Evolutionary conservation across 2,113 vertebrate species (phyloP), one percentile per base, ranked within the genome.

Genomic region (Mixornis gularis): DNA sequence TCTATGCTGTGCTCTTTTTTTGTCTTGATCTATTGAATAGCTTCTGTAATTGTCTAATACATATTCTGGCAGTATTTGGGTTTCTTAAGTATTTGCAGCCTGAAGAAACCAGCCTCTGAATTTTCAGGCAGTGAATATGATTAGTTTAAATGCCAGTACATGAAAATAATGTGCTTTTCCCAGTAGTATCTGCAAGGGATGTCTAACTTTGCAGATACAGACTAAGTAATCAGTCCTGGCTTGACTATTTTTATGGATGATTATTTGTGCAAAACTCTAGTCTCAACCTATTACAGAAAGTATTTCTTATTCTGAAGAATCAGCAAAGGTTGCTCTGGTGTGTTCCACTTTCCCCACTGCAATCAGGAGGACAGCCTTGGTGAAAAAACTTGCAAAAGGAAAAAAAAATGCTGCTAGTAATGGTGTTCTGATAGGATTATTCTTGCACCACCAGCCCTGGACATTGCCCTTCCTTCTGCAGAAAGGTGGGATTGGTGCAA

Each of bases 31-130:
- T 94, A 26, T 71, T 89, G 78, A 94, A 87, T 79, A 72, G 74
- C 66, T 94, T 79, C 70, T 89, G 41, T 95, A 87, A 94, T 85
- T 89, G 53, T 94, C 81, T 94, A 64, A 85, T 87, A 62, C 58
- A 41, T 72, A 85, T 85, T 92, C 87, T 95, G 93, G 17, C 66
- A 82, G 58, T 82, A 77, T 89, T 96, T 92, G 85, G 78, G 85
- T 85, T 95, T 89, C 81, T 93, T 85, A 76, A 91, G 81, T 36
- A 41, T 81, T 92, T 87, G 44, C 73, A 89, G 65, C 65, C 48
- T 84, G 69, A 89, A 79, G 60, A 96, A 89, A 74, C 13, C 81
- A 91, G 40, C 20, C 49, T 81, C 51, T 7, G 13, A 51, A 36
- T 72, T 74, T 81, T 72, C 36, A 74, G 58, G 88, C 41, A 69